phyloP scores from a whole-genome alignment of 2,888 invertebrate genomes.

The Priocnemis perturbator region DNA sequence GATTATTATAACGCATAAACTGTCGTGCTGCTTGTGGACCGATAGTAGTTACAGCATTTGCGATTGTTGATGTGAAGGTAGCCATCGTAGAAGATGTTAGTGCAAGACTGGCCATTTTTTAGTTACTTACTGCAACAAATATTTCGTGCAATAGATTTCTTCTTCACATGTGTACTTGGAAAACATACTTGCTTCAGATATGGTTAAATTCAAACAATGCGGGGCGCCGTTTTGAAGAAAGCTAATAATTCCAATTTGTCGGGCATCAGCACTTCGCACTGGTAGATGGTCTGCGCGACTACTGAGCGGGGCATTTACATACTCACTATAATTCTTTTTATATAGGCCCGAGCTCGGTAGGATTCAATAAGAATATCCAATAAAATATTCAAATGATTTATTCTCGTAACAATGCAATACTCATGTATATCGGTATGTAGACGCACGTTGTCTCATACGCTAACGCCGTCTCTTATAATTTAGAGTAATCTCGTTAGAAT shows the following conservation, averaged over 20 bases:
- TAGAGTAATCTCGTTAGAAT: conserved; percentile 42
- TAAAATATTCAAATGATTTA: conserved; percentile 64
- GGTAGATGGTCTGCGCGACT: neutral
- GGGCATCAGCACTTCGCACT: neutral
- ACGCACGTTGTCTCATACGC: neutral
- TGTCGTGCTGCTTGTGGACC: conserved; percentile 67
- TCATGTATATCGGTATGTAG: neutral
- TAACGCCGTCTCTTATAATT: conserved; percentile 54
- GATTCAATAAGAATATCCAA: conserved; percentile 62
- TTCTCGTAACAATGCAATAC: conserved; percentile 19
- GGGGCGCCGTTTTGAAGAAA: no score
- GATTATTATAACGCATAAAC: conserved; percentile 77
- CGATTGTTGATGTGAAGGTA: conserved; percentile 9
- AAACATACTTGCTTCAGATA: no score
- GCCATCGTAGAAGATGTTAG: no score
- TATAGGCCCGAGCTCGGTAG: conserved; percentile 20
- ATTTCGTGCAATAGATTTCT: no score
- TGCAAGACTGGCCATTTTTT: no score
- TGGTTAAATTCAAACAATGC: no score
- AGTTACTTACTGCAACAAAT: no score
- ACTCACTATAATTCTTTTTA: conserved; percentile 27
- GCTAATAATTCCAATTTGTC: neutral
- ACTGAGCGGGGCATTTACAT: neutral
- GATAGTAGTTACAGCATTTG: conserved; percentile 42
- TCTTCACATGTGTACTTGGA: no score